Percentiles rank a stretch among this genome's conserved stretches.
These are phyloP conservation scores for Labia minor DNA, from an alignment of 2,888 invertebrate species.

Conservation along the genomic window DNA sequence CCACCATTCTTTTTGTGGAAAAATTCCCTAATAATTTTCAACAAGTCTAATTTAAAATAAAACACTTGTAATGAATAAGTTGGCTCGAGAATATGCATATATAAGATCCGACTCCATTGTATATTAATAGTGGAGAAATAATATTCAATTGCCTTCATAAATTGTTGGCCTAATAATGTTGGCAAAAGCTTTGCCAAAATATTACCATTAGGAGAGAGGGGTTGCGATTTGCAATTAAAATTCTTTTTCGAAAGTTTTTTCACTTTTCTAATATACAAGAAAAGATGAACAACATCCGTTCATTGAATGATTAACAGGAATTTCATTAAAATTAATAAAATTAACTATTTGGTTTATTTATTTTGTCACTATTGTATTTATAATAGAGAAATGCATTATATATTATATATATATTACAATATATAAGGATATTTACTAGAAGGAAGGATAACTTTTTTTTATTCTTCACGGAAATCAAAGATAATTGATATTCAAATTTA, in stretches of 20 bases:
- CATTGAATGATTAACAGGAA: background rate
- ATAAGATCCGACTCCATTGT: slow-evolving; percentile 1
- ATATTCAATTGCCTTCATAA: slow-evolving; percentile 5
- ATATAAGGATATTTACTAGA: too few species aligned
- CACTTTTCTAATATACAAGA: background rate
- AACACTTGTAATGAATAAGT: slow-evolving; percentile 2
- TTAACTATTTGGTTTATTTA: too few species aligned
- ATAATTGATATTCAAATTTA: too few species aligned
- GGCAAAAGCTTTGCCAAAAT: background rate
- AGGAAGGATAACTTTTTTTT: too few species aligned
- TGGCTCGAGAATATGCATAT: background rate
- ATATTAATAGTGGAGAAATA: background rate
- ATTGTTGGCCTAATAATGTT: background rate
- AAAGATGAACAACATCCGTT: background rate
- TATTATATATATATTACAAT: too few species aligned
- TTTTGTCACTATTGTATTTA: too few species aligned
- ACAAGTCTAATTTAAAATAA: slow-evolving; percentile 2
- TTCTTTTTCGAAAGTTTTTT: background rate
- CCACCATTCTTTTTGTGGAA: too few species aligned
- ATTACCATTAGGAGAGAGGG: background rate
- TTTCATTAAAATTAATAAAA: too few species aligned
- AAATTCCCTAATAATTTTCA: background rate
- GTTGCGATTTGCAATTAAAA: background rate
- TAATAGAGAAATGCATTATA: too few species aligned
- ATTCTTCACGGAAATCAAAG: too few species aligned